phyloP scores from a whole-genome alignment of 2,797 vertebrate genomes.

The Chiroxiphia lanceolata region DNA sequence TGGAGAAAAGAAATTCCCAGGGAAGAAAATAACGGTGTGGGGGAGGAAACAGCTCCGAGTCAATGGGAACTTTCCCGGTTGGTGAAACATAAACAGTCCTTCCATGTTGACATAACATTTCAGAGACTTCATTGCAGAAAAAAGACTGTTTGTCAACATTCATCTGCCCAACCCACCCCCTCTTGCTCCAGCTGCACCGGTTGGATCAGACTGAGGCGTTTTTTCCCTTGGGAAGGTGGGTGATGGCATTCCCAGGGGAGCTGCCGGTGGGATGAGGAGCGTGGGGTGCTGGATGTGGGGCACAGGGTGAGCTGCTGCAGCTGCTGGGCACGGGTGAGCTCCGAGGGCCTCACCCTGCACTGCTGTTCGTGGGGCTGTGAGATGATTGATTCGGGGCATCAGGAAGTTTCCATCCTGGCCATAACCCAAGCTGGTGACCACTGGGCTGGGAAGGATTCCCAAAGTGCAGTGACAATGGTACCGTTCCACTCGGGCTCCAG shows the following conservation, averaged over 20 bases:
- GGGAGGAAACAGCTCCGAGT: conserved; percentile 15
- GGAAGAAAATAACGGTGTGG: background rate
- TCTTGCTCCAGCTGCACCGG: background rate
- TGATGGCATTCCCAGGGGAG: background rate
- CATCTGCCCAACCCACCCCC: background rate
- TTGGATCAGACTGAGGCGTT: rapidly evolving
- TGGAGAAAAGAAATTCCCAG: background rate
- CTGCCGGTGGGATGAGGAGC: rapidly evolving
- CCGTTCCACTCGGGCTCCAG: background rate
- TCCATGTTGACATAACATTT: conserved; percentile 29
- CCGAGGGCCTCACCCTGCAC: rapidly evolving
- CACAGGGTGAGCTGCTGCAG: background rate
- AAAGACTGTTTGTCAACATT: conserved; percentile 25
- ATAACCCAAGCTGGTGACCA: rapidly evolving
- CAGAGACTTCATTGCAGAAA: background rate
- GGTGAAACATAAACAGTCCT: conserved; percentile 33
- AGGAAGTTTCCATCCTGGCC: background rate
- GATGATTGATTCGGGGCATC: background rate
- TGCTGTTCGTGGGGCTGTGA: background rate
- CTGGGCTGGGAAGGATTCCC: background rate
- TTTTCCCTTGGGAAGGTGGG: background rate
- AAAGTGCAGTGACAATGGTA: background rate
- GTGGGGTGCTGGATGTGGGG: background rate
- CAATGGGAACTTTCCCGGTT: conserved; percentile 45
- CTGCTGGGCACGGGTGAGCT: background rate